Evolutionary conservation across 2,113 vertebrate genomes (phyloP), one percentile per base, ranked within the genome.

Genomic region (Macaca fascicularis): DNA sequence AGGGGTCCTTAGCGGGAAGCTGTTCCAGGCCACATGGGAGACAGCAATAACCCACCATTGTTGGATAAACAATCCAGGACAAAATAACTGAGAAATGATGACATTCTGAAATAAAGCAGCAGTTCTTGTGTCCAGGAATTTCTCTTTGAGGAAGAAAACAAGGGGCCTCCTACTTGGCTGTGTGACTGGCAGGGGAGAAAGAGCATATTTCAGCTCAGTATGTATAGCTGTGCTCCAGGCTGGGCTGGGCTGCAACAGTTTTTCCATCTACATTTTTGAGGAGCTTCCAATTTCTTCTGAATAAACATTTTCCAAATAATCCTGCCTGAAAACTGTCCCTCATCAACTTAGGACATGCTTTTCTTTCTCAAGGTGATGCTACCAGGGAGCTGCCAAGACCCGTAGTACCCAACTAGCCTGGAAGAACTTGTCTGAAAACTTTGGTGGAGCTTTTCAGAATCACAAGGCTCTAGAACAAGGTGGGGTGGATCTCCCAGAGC

Each of bases 241-340:
- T 70, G 94, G 96, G 94, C 50, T 82, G 95, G 97, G 97, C 83
- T 93, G 89, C 74, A 72, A 92, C 72, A 96, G 92, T 97, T 97
- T 97, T 97, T 90, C 57, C 97, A 97, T 89, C 78, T 86, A 95
- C 97, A 96, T 98, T 97, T 98, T 97, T 98, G 78, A 98, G 85
- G 59, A 48, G 11, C 7, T 97, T 98, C 98, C 95, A 98, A 70
- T 93, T 89, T 90, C 79, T 93, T 97, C 95, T 95, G 93, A 97
- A 97, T 59, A 76, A 83, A 93, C 95, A 83, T 82, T 97, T 55
- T 50, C 94, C 97, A 98, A 98, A 98, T 93, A 95, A 95, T 23
- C 75, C 50, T 80, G 3, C 76, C 89, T 84, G 35, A 0, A 6
- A 40, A 72, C 30, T n/a, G 57, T 14, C 40, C 25, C 48, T n/a